Conservation (phyloP, 1,140 invertebrate genomes). For the Hestina assimilis region DNA sequence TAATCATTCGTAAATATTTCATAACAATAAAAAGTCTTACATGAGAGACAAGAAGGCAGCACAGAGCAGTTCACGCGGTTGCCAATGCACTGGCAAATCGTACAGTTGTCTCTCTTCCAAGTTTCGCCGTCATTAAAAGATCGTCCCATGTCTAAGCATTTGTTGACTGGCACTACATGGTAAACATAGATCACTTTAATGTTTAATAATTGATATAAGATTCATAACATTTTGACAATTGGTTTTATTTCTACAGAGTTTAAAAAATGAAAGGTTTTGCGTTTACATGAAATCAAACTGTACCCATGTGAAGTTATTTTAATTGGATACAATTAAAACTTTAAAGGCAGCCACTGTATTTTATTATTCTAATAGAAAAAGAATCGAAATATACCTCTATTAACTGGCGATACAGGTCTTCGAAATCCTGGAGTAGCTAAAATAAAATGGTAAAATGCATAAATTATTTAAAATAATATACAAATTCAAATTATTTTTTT, state of each 20-base stretch:
- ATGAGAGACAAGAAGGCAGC: constrained; percentile 44
- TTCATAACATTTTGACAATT: too few species aligned
- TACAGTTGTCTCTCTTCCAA: constrained; percentile 83
- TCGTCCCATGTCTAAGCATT: constrained; percentile 54
- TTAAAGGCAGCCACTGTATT: neutral
- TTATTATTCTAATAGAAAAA: neutral
- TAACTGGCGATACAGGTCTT: constrained; percentile 28
- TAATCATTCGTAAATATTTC: constrained; percentile 11
- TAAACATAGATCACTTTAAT: neutral
- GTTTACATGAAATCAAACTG: too few species aligned
- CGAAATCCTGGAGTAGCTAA: constrained; percentile 18
- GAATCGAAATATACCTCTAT: constrained; percentile 22
- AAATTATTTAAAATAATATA: too few species aligned
- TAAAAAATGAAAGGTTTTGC: too few species aligned
- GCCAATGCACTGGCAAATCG: constrained; percentile 80
- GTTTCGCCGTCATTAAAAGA: constrained; percentile 81
- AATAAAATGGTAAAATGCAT: too few species aligned
- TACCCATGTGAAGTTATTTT: too few species aligned
- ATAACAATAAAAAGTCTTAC: constrained; percentile 33
- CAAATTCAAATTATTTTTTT: too few species aligned
- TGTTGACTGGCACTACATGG: constrained; percentile 28
- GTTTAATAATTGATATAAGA: too few species aligned
- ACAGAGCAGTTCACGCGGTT: constrained; percentile 80
- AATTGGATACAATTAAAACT: too few species aligned
- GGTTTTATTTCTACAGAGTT: too few species aligned